Evolutionary conservation across 2,888 invertebrate genomes (phyloP).

Genomic region (Atrina japonica): DNA sequence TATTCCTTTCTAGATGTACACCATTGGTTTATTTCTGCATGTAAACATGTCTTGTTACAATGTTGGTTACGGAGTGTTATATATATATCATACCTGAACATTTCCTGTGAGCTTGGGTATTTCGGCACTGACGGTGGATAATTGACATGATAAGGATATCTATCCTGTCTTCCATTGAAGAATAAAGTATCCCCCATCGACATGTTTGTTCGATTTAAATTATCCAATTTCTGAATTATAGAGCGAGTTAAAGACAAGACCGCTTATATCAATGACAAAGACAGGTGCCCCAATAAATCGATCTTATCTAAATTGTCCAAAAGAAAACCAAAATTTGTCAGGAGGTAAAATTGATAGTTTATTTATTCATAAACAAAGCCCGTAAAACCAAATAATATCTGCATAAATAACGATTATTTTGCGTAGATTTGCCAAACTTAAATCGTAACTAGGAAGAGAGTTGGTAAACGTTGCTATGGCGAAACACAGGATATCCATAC

Average conservation of each 20-base stretch:
- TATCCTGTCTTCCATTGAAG: slow-evolving; percentile 68
- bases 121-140: slow-evolving; percentile 77
- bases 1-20: too few relatives aligned
- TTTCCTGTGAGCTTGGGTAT: slow-evolving; percentile 77
- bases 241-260: not conserved
- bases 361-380: too few relatives aligned
- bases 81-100: slow-evolving; percentile 71
- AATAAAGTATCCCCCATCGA: slow-evolving; percentile 71
- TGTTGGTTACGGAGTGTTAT: too few relatives aligned
- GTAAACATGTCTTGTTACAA: too few relatives aligned
- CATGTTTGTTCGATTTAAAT: slow-evolving; percentile 41
- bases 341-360: too few relatives aligned
- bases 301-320: too few relatives aligned
- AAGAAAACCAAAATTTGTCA: too few relatives aligned
- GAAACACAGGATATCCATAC: slow-evolving; percentile 25
- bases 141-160: slow-evolving; percentile 76
- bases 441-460: slow-evolving; percentile 29
- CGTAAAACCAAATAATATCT: too few relatives aligned
- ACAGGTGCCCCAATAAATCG: slow-evolving; percentile 25
- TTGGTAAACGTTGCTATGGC: slow-evolving; percentile 43
- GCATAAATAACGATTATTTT: too few relatives aligned
- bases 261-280: slow-evolving; percentile 51
- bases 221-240: too few relatives aligned
- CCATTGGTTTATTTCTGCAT: too few relatives aligned
- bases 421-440: not conserved